Evolutionary conservation across 2,113 vertebrate genomes (phyloP).

Genomic region (Zingel zingel): DNA sequence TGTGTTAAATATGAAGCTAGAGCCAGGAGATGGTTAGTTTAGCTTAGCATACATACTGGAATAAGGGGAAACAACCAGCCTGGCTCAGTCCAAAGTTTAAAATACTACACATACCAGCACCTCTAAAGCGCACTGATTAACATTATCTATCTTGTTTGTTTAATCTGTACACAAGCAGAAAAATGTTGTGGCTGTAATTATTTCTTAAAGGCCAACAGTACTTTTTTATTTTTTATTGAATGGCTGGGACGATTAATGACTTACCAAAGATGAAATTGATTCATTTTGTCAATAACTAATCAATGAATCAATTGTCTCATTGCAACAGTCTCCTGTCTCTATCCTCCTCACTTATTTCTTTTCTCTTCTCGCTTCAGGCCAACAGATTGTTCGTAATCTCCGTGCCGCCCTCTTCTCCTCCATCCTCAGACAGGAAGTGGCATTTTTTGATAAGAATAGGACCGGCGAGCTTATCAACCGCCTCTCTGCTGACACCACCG

Average conservation of each 20-base stretch:
- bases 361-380: slow-evolving; percentile 83
- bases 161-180: neutral
- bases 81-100: neutral
- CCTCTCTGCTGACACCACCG: slow-evolving; percentile 91
- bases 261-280: neutral
- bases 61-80: neutral
- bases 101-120: no score
- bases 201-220: neutral
- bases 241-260: neutral
- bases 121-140: neutral
- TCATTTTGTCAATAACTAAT: neutral
- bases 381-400: slow-evolving; percentile 92
- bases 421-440: slow-evolving; percentile 93
- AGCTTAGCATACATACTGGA: neutral
- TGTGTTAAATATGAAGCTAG: neutral
- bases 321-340: neutral
- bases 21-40: neutral
- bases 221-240: neutral
- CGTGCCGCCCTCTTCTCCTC: slow-evolving; percentile 91
- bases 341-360: neutral
- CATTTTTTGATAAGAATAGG: slow-evolving; percentile 95
- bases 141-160: neutral
- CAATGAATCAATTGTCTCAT: neutral
- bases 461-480: slow-evolving; percentile 97
- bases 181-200: neutral